These are phyloP conservation scores for Empis stercorea DNA, from an alignment of 2,888 invertebrate genomes.

Conservation along the genomic window DNA sequence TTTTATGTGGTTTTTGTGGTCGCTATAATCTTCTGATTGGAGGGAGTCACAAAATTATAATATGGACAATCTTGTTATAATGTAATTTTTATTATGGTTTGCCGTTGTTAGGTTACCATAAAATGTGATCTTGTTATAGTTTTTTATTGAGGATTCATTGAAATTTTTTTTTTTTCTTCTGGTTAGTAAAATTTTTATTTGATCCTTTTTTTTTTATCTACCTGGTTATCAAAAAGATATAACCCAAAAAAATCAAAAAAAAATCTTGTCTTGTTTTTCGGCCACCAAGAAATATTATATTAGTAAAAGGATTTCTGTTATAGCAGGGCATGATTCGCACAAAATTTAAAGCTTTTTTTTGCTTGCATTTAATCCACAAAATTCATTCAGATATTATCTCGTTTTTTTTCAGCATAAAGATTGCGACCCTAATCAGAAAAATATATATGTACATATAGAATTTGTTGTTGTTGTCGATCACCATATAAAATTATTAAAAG, in stretches of 20 bases:
- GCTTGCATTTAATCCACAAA: no score
- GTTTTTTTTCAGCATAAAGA: no score
- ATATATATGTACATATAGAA: no score
- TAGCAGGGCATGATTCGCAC: background rate
- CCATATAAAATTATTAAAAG: no score
- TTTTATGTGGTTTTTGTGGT: no score
- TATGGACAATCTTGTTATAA: background rate
- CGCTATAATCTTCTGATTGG: no score
- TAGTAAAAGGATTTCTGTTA: background rate
- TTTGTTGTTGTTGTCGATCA: no score
- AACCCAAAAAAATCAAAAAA: background rate
- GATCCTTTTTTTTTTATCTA: background rate
- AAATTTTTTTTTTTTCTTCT: background rate
- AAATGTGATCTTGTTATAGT: constrained; percentile 1
- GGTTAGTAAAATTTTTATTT: background rate
- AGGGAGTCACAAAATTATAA: no score
- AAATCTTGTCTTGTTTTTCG: background rate
- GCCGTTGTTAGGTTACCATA: background rate
- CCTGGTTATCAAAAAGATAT: background rate
- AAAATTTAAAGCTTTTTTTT: background rate
- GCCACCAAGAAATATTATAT: background rate
- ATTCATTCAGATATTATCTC: no score
- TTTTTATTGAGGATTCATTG: background rate
- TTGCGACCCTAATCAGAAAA: no score
- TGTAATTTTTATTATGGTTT: background rate